Conservation (phyloP, 1,140 invertebrate species). For the Adoxophyes honmai region DNA sequence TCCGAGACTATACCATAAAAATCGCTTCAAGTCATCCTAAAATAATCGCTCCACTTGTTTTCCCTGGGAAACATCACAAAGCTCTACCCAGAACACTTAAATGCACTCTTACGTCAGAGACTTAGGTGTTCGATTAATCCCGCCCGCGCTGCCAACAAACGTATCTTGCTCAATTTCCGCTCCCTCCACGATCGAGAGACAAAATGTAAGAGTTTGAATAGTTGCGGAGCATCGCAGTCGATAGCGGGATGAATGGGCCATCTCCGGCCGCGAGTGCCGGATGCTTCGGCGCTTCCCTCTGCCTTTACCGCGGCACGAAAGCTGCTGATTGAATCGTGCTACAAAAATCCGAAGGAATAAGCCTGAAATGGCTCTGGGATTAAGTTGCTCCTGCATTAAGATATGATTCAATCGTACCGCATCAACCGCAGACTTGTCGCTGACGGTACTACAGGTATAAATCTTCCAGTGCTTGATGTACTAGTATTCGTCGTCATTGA, state of each 20-base stretch:
- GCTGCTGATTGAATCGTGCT: conserved; percentile 6
- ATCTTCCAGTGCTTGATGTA: too few species aligned
- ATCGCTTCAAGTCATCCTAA: too few species aligned
- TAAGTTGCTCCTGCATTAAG: conserved; percentile 48
- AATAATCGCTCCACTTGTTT: too few species aligned
- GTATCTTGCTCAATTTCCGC: conserved; percentile 9
- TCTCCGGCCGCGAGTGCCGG: conserved; percentile 22
- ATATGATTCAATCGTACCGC: too few species aligned
- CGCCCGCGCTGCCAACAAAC: background rate
- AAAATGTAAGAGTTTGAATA: conserved; percentile 20
- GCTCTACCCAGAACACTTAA: too few species aligned
- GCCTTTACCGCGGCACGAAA: conserved; percentile 4
- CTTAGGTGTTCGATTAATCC: too few species aligned
- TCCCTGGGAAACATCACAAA: too few species aligned
- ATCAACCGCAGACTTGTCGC: too few species aligned
- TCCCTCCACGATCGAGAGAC: conserved; percentile 1
- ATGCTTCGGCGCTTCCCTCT: conserved; percentile 12
- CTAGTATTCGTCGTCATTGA: too few species aligned
- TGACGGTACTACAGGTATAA: too few species aligned
- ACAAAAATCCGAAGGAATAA: conserved; percentile 61
- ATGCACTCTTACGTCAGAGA: too few species aligned
- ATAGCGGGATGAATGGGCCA: conserved; percentile 24
- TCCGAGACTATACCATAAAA: too few species aligned
- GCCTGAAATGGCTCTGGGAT: conserved; percentile 63
- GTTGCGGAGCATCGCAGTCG: conserved; percentile 18